A percentile compares a stretch with the other conserved stretches of the same genome.
phyloP scores from a whole-genome alignment of 1,140 invertebrate species.

The Aphidius gifuensis region DNA sequence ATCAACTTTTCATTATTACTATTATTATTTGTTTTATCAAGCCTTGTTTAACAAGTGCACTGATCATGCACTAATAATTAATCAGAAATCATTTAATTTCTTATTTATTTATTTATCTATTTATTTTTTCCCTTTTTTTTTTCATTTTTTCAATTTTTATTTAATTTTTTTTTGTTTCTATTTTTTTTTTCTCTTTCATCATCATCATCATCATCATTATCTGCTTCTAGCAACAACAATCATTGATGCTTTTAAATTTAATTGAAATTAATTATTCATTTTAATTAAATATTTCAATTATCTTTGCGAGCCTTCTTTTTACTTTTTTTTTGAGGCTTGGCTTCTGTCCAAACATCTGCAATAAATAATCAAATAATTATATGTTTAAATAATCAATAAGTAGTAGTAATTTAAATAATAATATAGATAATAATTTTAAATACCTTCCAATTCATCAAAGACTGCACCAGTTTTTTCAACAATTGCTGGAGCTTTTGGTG shows the following conservation, averaged over 20 bases:
- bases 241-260: constrained; percentile 24
- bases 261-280: constrained; percentile 25
- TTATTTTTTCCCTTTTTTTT: too few species aligned
- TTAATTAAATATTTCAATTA: constrained; percentile 52
- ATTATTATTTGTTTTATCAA: too few species aligned
- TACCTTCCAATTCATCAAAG: constrained; percentile 71
- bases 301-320: constrained; percentile 69
- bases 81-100: too few species aligned
- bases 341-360: constrained; percentile 64
- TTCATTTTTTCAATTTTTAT: too few species aligned
- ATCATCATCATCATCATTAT: constrained; percentile 13
- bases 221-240: not conserved
- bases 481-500: constrained; percentile 34
- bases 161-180: constrained; percentile 10
- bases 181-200: constrained; percentile 8
- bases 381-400: too few species aligned
- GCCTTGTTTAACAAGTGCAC: too few species aligned
- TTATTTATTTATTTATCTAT: too few species aligned
- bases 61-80: too few species aligned
- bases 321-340: constrained; percentile 63
- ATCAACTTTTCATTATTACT: too few species aligned
- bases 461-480: constrained; percentile 46
- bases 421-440: constrained; percentile 8
- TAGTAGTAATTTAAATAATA: not conserved
- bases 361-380: too few species aligned